Base-by-base conservation (phyloP, 2,113 vertebrate species). In the Syrrhaptes paradoxus region DNA sequence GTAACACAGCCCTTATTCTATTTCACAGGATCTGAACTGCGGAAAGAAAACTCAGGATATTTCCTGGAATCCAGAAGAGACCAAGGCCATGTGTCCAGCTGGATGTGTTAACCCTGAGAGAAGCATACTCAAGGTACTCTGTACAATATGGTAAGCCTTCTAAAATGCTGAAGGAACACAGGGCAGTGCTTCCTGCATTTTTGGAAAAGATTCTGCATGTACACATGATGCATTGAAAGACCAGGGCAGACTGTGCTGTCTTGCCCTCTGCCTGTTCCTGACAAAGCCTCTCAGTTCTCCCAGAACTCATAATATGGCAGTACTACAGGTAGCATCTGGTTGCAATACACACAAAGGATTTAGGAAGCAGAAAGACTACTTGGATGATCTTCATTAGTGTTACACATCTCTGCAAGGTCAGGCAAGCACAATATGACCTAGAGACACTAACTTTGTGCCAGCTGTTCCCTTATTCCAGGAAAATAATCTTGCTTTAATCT, bases 401-500 rank as follows among this genome's bases (percentile, higher is more conserved):
- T 81, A 67, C 7, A 41, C 11, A 54, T 46, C n/a, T 87, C 78
- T 87, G 34, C 87, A 96, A 91, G 85, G 94, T 95, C 93, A 95
- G 78, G 20, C n/a, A 92, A 90, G 62, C 80, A 79, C 62, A 76
- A 36, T 70, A n/a, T 20, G 24, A 95, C 85, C 91, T 87, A 76
- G 11, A 61, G 91, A 76, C 74, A 51, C 71, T 82, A 95, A 73
- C 86, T 95, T 67, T 24, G 51, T 31, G 20, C 87, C 93, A 96
- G 82, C 87, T 95, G 77, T 73, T 95, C 85, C 49, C 51, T 83
- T 79, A 83, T 77, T 72, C 49, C n/a, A 85, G 74, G 55, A 93
- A 85, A 96, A 96, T 85, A 95, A 94, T 89, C 49, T 94, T 91
- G 61, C 41, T 93, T 95, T 96, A 96, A 97, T 96, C 95, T 85